Conservation (phyloP, 2,888 invertebrate genomes). For the Pammene fasciana region DNA sequence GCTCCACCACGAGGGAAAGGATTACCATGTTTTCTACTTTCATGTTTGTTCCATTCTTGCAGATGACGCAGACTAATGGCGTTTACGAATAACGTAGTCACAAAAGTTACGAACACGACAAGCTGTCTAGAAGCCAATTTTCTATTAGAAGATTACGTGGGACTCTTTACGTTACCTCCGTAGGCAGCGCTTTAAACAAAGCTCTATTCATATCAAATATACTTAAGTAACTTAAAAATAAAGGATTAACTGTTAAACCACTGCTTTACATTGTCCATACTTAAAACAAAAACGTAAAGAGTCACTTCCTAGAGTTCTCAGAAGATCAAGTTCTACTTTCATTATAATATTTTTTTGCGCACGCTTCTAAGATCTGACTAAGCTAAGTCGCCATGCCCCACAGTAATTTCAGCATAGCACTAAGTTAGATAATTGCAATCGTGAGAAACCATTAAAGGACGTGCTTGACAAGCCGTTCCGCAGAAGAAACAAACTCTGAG, state of each 20-base stretch:
- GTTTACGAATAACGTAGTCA: constrained; percentile 9
- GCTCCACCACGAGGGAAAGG: constrained; percentile 10
- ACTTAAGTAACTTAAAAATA: background rate
- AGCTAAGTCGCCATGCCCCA: constrained; percentile 7
- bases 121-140: background rate
- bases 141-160: background rate
- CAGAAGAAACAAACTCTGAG: constrained; percentile 34
- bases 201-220: background rate
- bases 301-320: constrained; percentile 11
- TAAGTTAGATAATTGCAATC: constrained; percentile 32
- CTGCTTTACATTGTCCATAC: background rate
- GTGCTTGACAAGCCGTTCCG: constrained; percentile 26
- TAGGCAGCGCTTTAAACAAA: background rate
- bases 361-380: constrained; percentile 10
- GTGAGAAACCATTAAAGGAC: constrained; percentile 36
- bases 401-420: constrained; percentile 10
- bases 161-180: background rate
- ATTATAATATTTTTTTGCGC: constrained; percentile 8
- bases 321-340: constrained; percentile 11
- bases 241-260: background rate
- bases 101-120: background rate
- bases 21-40: constrained; percentile 19
- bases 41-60: background rate
- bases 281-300: background rate
- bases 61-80: constrained; percentile 6